Conservation (phyloP, 1,140 invertebrate species). For the Panulirus ornatus region DNA sequence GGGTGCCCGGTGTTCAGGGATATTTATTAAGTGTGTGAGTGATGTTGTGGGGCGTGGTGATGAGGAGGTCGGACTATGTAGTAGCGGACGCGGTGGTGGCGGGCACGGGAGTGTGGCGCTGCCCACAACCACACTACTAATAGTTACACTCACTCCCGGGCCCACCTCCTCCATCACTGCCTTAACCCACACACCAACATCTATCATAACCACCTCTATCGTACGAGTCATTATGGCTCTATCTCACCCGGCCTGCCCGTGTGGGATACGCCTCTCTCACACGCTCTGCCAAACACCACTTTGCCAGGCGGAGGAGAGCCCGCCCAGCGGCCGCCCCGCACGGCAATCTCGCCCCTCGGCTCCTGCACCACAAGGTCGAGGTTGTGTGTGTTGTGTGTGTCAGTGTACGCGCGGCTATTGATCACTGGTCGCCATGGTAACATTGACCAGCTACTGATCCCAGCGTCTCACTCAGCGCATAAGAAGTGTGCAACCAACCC, state of each 20-base stretch:
- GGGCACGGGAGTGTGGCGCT: slow-evolving; percentile 63
- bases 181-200: neutral
- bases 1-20: slow-evolving; percentile 46
- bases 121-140: slow-evolving; percentile 65
- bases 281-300: slow-evolving; percentile 64
- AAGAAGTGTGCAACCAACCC: slow-evolving; percentile 72
- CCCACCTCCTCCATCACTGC: slow-evolving; percentile 36
- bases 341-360: neutral
- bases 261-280: slow-evolving; percentile 34
- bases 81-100: slow-evolving; percentile 39
- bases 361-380: neutral
- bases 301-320: slow-evolving; percentile 61
- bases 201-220: slow-evolving; percentile 47
- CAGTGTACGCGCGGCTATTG: slow-evolving; percentile 64
- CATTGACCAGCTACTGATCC: slow-evolving; percentile 68
- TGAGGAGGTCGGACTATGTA: neutral
- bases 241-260: neutral
- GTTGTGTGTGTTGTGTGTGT: no score
- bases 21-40: slow-evolving; percentile 56
- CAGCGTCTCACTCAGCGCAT: slow-evolving; percentile 71
- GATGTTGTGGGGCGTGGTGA: slow-evolving; percentile 6
- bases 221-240: neutral
- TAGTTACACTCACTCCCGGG: slow-evolving; percentile 69
- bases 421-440: slow-evolving; percentile 69
- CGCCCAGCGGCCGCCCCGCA: slow-evolving; percentile 1